phyloP scores from a whole-genome alignment of 2,113 vertebrate species.

The Chroicocephalus ridibundus region DNA sequence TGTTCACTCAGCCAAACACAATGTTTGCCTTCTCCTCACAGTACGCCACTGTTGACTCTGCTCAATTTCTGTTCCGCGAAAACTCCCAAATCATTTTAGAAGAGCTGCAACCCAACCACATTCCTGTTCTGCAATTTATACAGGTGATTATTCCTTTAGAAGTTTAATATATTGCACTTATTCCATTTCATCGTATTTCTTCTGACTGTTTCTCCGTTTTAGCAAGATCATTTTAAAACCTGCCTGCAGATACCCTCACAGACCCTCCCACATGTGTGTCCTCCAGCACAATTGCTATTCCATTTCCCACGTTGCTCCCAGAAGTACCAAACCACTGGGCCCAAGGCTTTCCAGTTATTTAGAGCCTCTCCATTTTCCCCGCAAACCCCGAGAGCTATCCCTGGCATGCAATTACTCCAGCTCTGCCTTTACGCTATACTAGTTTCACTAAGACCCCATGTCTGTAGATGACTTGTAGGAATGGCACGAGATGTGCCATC shows the following conservation, averaged over 20 bases:
- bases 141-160: neutral
- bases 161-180: neutral
- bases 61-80: fast-evolving
- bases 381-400: neutral
- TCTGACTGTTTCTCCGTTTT: neutral
- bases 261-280: neutral
- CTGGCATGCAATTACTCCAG: neutral
- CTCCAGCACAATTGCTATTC: neutral
- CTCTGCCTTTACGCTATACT: fast-evolving
- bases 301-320: neutral
- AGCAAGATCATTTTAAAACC: neutral
- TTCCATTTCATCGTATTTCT: neutral
- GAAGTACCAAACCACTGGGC: neutral
- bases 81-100: neutral
- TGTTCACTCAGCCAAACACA: neutral
- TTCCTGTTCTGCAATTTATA: neutral
- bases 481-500: neutral
- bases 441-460: neutral
- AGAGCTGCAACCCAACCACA: neutral
- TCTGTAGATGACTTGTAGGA: neutral
- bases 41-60: neutral
- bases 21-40: neutral
- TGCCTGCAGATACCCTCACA: neutral
- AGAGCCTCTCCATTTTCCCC: neutral
- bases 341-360: neutral